Percentiles rank a stretch among this genome's conserved stretches.
These are phyloP conservation scores for Mus spicilegus DNA, from an alignment of 2,113 vertebrate genomes.

Conservation along the genomic window DNA sequence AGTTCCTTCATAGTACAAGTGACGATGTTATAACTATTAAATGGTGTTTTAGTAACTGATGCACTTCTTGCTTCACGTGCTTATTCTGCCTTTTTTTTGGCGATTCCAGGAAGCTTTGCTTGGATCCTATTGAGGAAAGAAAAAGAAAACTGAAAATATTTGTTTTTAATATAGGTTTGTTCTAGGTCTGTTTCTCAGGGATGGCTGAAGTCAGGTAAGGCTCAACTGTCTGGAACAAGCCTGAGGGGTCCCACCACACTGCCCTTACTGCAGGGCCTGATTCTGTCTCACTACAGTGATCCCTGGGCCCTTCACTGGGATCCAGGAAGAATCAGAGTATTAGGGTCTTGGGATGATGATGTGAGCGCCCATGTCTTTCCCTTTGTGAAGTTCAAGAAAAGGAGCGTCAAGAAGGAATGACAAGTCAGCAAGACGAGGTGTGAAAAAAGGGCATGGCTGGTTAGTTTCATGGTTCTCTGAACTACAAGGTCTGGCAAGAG, in stretches of 20 bases:
- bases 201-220: neutral
- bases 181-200: neutral
- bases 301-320: neutral
- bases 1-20: conserved; percentile 78
- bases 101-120: conserved; percentile 91
- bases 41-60: conserved; percentile 74
- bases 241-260: neutral
- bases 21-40: conserved; percentile 77
- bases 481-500: neutral
- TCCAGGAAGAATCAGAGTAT: neutral
- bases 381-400: neutral
- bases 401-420: neutral
- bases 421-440: neutral
- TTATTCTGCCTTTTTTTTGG: conserved; percentile 92
- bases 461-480: neutral
- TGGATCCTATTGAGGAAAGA: conserved; percentile 87
- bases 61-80: conserved; percentile 59
- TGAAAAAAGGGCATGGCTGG: neutral
- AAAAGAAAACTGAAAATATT: neutral
- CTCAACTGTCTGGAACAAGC: neutral
- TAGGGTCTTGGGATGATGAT: neutral
- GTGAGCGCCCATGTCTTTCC: neutral
- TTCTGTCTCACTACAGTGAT: neutral
- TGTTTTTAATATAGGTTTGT: neutral
- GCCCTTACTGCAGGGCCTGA: neutral